Evolutionary conservation across 64 coral and sea anemone species (phyloP), one percentile per base, ranked within the genome.

Genomic region (Catalaphyllia jardinei): DNA sequence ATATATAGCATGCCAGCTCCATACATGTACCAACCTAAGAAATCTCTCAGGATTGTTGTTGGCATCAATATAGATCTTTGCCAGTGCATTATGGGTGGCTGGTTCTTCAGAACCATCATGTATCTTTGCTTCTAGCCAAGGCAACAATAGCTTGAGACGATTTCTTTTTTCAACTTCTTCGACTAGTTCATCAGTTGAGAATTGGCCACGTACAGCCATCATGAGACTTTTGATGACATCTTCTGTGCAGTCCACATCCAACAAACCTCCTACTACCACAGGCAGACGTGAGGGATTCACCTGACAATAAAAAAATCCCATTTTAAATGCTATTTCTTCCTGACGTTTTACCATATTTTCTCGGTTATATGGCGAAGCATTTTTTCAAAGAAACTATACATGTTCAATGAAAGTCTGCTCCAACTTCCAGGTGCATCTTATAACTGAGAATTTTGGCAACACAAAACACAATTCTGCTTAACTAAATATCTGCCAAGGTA

Each of bases 1-100:
- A 46, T 46, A 46, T 1, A 35, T 46, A 46, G 3, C 42, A 46
- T 46, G 42, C 42, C 42, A 46, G 42, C 42, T 46, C 7, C 42
- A 20, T 20, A 38, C 13, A 8, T 75, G 4, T 19, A 77, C 91
- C 89, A 89, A 98, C 96, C 89, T 98, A 31, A 98, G 91, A 84
- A 98, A 98, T 93, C 96, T 89, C 79, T 98, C 96, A 29, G 96
- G 96, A 50, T 98, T 98, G 78, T 98, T 98, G 55, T 98, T 98
- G 0, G 96, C 77, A 71, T 98, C 96, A 75, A 98, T 98, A 57
- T 98, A 98, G 79, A 98, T 98, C 90, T 98, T 98, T 8, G 96
- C 96, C 79, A 98, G 35, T 82, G 96, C 96, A 93, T 98, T 98
- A 62, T 98, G 96, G n/a, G 96, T 98, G 61, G 96, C 96, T n/a